Conservation (phyloP, 2,888 invertebrate genomes). For the Melanchra persicariae region DNA sequence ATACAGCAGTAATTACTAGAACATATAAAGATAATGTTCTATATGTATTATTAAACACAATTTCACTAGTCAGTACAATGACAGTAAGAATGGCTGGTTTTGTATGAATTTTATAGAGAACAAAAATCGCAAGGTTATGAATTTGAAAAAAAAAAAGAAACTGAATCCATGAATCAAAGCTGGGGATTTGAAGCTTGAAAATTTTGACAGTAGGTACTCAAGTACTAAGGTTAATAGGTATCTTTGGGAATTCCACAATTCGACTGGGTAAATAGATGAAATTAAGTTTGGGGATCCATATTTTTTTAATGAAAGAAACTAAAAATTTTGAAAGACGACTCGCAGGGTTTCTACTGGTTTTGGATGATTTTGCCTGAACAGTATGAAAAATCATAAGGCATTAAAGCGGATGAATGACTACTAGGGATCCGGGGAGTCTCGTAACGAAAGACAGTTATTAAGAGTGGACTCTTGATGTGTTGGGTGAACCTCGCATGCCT, state of each 20-base stretch:
- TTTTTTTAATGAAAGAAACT: not conserved
- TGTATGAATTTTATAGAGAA: not conserved
- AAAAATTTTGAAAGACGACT: not conserved
- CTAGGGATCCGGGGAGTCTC: not conserved
- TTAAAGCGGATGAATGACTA: not conserved
- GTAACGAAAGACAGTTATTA: not conserved
- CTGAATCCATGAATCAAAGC: not conserved
- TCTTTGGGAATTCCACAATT: not conserved
- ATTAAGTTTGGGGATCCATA: not conserved
- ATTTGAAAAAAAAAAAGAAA: not conserved
- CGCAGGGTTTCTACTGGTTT: not conserved
- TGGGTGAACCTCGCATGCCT: not conserved
- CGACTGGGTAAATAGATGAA: not conserved
- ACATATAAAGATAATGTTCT: too few species aligned
- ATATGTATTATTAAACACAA: not conserved
- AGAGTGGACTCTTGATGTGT: not conserved
- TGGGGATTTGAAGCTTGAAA: too few species aligned
- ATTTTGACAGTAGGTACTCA: too few species aligned
- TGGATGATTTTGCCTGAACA: not conserved
- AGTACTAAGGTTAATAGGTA: too few species aligned
- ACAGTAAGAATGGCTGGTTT: not conserved
- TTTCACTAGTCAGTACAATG: not conserved
- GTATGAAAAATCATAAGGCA: not conserved
- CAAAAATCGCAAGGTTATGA: not conserved
- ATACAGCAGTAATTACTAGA: too few species aligned